Conservation (phyloP, 1,140 invertebrate species). For the Zaprionus africanus region DNA sequence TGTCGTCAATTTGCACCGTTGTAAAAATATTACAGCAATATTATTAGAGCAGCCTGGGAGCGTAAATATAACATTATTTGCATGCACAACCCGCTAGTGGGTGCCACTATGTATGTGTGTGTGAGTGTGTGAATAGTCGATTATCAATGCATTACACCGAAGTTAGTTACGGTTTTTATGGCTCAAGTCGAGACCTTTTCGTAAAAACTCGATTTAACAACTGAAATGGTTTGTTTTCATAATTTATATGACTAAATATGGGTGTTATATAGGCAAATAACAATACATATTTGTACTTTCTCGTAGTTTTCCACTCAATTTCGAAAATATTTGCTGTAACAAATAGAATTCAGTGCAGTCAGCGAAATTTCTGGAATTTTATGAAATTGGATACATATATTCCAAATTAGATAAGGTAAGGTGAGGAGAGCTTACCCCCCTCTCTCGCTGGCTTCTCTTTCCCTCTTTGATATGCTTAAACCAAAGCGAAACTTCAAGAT, state of each 20-base stretch:
- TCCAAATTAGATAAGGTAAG: not conserved
- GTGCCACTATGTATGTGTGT: not conserved
- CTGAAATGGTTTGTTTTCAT: constrained; percentile 6
- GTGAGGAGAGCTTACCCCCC: not conserved
- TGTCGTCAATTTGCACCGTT: constrained; percentile 1
- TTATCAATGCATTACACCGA: constrained; percentile 9
- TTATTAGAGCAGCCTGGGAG: not conserved
- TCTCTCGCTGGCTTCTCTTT: not conserved
- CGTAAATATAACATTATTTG: constrained; percentile 7
- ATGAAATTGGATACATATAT: not conserved
- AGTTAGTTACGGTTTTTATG: constrained; percentile 8
- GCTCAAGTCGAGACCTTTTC: not conserved
- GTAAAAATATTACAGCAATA: constrained; percentile 7
- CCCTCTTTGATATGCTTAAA: not conserved
- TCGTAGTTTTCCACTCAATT: not conserved
- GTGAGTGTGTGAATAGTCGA: not conserved
- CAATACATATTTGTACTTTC: not conserved
- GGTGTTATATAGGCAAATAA: not conserved
- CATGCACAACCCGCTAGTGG: constrained; percentile 1
- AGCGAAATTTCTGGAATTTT: not conserved
- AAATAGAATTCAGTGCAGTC: too few species aligned
- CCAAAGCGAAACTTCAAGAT: not conserved
- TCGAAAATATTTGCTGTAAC: not conserved
- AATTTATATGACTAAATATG: not conserved
- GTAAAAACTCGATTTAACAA: constrained; percentile 1